phyloP scores from a whole-genome alignment of 2,113 vertebrate species.

The Nothocercus julius region DNA sequence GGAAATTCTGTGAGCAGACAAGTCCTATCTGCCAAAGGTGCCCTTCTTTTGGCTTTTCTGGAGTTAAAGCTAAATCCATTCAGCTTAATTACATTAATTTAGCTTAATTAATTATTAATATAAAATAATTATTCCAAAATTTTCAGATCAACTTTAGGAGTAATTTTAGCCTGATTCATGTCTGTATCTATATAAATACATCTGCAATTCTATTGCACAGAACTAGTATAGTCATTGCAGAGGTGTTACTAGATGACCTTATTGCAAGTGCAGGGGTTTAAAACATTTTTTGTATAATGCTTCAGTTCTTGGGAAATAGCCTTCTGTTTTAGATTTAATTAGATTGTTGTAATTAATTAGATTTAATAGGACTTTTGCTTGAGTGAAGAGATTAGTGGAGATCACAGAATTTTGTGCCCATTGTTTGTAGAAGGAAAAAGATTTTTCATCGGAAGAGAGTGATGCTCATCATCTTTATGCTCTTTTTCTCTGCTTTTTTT shows the following conservation, averaged over 20 bases:
- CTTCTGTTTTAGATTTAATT: neutral
- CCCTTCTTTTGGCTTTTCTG: neutral
- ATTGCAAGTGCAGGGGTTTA: neutral
- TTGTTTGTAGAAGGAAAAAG: neutral
- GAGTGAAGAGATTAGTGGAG: neutral
- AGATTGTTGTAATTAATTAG: too few relatives aligned
- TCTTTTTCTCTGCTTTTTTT: neutral
- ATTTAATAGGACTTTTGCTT: neutral
- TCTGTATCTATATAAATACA: slow-evolving; percentile 6
- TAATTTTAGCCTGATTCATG: slow-evolving; percentile 30
- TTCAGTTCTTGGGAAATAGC: neutral
- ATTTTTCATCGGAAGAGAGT: fast-evolving
- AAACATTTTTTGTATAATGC: neutral
- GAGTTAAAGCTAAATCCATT: slow-evolving; percentile 18
- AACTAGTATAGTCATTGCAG: neutral
- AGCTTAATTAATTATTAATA: slow-evolving; percentile 17
- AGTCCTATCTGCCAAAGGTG: fast-evolving
- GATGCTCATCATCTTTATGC: neutral
- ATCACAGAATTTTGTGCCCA: neutral
- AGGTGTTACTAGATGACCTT: neutral
- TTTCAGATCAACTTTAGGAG: neutral
- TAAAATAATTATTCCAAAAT: slow-evolving; percentile 52
- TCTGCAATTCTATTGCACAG: neutral
- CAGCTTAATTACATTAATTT: neutral
- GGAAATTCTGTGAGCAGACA: neutral